A percentile compares a stretch with the other conserved stretches of the same genome.
These are phyloP conservation scores for Panonychus citri DNA, from an alignment of 1,140 invertebrate species.

Conservation along the genomic window DNA sequence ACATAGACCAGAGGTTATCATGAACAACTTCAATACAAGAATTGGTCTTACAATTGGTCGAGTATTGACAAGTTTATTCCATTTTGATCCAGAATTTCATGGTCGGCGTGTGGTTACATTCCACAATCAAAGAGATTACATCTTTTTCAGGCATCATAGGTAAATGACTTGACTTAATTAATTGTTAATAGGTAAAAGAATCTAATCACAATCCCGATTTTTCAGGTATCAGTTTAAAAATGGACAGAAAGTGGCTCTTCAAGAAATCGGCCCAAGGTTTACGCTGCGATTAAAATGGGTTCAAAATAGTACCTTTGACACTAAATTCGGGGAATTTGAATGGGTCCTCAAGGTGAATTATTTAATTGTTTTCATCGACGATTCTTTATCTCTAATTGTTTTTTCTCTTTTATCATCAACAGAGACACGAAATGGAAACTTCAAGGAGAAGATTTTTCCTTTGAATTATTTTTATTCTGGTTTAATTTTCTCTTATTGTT, in stretches of 20 bases:
- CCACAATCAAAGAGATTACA: constrained; percentile 96
- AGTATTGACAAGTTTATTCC: constrained; percentile 87
- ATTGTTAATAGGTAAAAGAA: not conserved
- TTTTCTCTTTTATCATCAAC: constrained; percentile 10
- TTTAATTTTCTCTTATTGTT: too few relatives aligned
- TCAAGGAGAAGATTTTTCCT: constrained; percentile 70
- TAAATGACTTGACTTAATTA: constrained; percentile 19
- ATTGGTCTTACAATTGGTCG: constrained; percentile 67
- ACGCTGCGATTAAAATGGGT: constrained; percentile 74
- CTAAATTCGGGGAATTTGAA: constrained; percentile 84
- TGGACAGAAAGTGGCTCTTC: constrained; percentile 52
- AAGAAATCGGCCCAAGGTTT: constrained; percentile 83
- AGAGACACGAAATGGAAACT: constrained; percentile 66
- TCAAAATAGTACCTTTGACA: constrained; percentile 90
- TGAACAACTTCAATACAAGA: constrained; percentile 88
- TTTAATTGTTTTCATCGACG: not conserved
- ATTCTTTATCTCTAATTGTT: not conserved
- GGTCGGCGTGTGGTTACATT: constrained; percentile 82
- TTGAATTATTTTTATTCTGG: constrained; percentile 22
- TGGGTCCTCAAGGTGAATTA: constrained; percentile 55
- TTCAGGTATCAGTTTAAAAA: constrained; percentile 60
- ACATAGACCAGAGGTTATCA: constrained; percentile 77
- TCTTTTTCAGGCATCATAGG: constrained; percentile 95
- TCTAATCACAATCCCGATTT: not conserved
- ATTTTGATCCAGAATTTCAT: constrained; percentile 80